Evolutionary conservation across 2,113 vertebrate genomes (phyloP), one percentile per base, ranked within the genome.

Genomic region (Micronycteris hirsuta): DNA sequence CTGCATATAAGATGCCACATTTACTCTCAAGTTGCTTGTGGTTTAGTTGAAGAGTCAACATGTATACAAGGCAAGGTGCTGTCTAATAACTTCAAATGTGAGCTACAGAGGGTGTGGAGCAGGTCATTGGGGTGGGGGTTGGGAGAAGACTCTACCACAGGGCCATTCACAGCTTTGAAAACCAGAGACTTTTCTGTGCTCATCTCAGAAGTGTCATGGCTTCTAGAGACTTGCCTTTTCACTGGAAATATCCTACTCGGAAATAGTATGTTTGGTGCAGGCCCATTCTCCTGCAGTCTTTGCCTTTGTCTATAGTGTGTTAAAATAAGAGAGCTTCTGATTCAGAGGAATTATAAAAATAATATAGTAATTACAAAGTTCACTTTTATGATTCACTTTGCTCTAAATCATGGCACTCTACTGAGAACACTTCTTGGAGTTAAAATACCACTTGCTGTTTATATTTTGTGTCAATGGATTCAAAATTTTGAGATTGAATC

Each of bases 311-410:
- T 95, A 36, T 33, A 86, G 43, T 24, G 19, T 93, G 71, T 97
- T 96, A 95, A 95, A 96, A 96, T 96, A 87, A 96, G 93, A 94
- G 76, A 68, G 58, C 83, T 71, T 97, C 97, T 98, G 96, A 98
- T 97, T 97, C 95, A 97, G 70, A 95, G 93, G 91, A 96, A 95
- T 86, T 97, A 95, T 65, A 97, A 96, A 97, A 97, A 97, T 97
- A 97, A 97, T 89, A 63, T 65, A 96, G 93, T 96, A 96, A 96
- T 97, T 93, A 91, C 93, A 91, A 97, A 98, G 96, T 95, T 98
- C 95, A 89, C 82, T 91, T 93, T 89, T 58, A 41, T 93, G 77
- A 97, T 94, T n/a, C 94, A 92, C 86, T 73, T 52, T 74, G 43
- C 81, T 94, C 74, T 76, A 89, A 24, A 14, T 87, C 58, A 73